phyloP scores from a whole-genome alignment of 2,797 vertebrate genomes.

The Enteromius unitaeniatus region DNA sequence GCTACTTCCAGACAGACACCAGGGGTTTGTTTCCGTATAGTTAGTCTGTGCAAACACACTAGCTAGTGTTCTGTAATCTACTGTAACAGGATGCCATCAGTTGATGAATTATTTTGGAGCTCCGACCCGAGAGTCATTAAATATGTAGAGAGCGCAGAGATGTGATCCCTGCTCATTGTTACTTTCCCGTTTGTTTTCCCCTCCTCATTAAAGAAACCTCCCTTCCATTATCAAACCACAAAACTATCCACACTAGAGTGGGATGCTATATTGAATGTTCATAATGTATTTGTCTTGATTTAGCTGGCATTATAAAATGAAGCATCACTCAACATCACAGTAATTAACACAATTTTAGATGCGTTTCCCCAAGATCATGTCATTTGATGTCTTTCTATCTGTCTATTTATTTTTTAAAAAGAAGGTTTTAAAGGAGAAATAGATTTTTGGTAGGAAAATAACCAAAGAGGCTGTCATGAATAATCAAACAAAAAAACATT shows the following conservation, averaged over 20 bases:
- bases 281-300: neutral
- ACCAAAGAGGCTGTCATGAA: too few species aligned
- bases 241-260: neutral
- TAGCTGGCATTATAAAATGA: constrained; percentile 1
- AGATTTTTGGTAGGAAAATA: too few species aligned
- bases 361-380: neutral
- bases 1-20: constrained; percentile 37
- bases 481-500: too few species aligned
- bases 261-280: too few species aligned
- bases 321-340: neutral
- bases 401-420: neutral
- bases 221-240: neutral
- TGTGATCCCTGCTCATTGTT: constrained; percentile 51
- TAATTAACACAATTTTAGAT: neutral
- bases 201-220: constrained; percentile 25
- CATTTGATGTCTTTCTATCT: neutral
- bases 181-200: neutral
- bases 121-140: constrained; percentile 54
- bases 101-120: constrained; percentile 62
- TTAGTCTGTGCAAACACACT: neutral
- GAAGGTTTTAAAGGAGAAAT: neutral
- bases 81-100: constrained; percentile 58
- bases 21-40: constrained; percentile 24
- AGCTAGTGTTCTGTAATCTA: constrained; percentile 39
- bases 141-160: constrained; percentile 59